These are phyloP conservation scores for Catocala nupta DNA, from an alignment of 2,888 invertebrate genomes.

Conservation along the genomic window DNA sequence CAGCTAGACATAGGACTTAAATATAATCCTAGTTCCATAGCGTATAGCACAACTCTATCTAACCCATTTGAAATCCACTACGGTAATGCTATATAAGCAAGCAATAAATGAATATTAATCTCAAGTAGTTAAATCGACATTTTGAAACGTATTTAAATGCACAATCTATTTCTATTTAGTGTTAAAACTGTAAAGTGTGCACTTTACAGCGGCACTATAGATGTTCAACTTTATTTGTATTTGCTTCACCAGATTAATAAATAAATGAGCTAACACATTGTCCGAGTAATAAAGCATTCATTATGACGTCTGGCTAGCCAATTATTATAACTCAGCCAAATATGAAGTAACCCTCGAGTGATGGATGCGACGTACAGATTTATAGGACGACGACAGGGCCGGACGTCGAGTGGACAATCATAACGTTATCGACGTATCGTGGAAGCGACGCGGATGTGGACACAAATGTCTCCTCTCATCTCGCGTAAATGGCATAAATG, in stretches of 20 bases:
- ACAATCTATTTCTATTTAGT: too few relatives aligned
- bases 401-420: slow-evolving; percentile 44
- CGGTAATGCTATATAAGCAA: too few relatives aligned
- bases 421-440: slow-evolving; percentile 59
- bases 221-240: slow-evolving; percentile 5
- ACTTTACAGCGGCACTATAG: slow-evolving; percentile 30
- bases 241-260: slow-evolving; percentile 17
- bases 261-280: slow-evolving; percentile 12
- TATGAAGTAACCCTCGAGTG: slow-evolving; percentile 34
- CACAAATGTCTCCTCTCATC: slow-evolving; percentile 66
- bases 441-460: slow-evolving; percentile 59
- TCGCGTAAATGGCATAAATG: slow-evolving; percentile 73
- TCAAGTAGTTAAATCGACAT: too few relatives aligned
- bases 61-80: too few relatives aligned
- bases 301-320: slow-evolving; percentile 7
- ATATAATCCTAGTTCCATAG: too few relatives aligned
- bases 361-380: slow-evolving; percentile 37
- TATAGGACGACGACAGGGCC: slow-evolving; percentile 29
- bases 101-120: too few relatives aligned
- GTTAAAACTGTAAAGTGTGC: slow-evolving; percentile 1
- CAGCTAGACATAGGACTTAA: too few relatives aligned
- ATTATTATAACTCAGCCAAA: slow-evolving; percentile 13
- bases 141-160: too few relatives aligned
- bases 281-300: slow-evolving; percentile 9
- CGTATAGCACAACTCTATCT: too few relatives aligned